Base-by-base conservation (phyloP, 2,888 invertebrate species). In the Eilema griseolum region DNA sequence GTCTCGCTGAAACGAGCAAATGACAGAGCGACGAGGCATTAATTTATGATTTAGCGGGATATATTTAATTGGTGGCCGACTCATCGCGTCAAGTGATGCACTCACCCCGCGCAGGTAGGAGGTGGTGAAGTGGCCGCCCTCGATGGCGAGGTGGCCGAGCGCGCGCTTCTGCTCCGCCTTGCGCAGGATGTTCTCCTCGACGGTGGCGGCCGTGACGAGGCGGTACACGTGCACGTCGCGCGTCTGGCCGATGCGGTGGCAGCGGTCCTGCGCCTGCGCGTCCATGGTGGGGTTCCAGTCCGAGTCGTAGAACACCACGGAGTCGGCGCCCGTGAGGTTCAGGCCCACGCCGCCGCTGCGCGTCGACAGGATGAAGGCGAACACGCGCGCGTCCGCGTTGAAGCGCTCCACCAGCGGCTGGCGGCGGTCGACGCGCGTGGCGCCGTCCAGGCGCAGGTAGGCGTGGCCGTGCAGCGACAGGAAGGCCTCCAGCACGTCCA, bases 241-340 rank as follows among this genome's bases (percentile, higher is more conserved):
- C 24, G 99, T 99, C 96, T 99, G 99, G 0, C 99, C 99, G 91
- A 99, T 99, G 85, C 99, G 97, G 96, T 99, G 99, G 92, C 99
- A 99, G 83, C 99, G 96, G 95, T 98, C 98, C 93, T 98, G 98
- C 77, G 98, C 98, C 88, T 94, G 94, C 74, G 99, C 99, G 96
- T 99, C 99, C 99, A 99, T 99, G 8, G 99, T 99, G 66, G 99
- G 99, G 96, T 99, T 99, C 99, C 99, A 99, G 95, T 99, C 99
- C 76, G 99, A 99, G 96, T 99, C 99, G 93, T 99, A 99, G 96
- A 99, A 99, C 90, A 99, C 98, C 82, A 99, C 99, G 84, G 99
- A 98, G 95, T 99, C 99, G 61, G 99, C 99, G 79, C 99, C 99
- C 46, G 99, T 99, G 81, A 99, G 96, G 96, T 99, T 99, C 65